A percentile compares a stretch with the other conserved stretches of the same genome.
Conservation (phyloP, 1,140 invertebrate species). For the Drosophila burlai region DNA sequence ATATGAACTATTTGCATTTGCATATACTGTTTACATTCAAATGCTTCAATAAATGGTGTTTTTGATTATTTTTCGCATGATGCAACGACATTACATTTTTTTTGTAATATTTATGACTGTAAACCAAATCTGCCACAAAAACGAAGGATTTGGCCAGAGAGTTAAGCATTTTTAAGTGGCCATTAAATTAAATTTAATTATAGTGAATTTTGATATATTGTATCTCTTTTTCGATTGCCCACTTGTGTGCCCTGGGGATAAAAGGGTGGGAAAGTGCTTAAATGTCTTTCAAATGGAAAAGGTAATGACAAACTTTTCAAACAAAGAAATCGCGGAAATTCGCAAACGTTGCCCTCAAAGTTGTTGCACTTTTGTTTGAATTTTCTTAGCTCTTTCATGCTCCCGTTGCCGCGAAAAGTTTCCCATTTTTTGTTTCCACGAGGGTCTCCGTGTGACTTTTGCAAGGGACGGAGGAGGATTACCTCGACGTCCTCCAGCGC, state of each 20-base stretch:
- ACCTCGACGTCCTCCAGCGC: conserved; percentile 20
- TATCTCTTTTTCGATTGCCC: conserved; percentile 1
- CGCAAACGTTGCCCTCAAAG: conserved; percentile 51
- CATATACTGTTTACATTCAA: conserved; percentile 15
- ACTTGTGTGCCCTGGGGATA: conserved; percentile 2
- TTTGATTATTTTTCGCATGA: background rate
- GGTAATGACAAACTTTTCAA: conserved; percentile 32
- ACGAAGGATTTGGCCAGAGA: background rate
- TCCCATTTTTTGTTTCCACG: background rate
- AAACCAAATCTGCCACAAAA: background rate
- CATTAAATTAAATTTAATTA: conserved; percentile 35
- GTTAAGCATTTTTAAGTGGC: conserved; percentile 34
- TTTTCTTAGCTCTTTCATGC: conserved; percentile 73
- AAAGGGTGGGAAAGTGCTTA: conserved; percentile 18
- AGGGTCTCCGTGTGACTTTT: conserved; percentile 66
- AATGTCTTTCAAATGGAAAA: conserved; percentile 27
- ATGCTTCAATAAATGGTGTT: background rate
- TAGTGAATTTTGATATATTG: conserved; percentile 5
- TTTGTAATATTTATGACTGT: background rate
- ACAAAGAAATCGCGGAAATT: conserved; percentile 37
- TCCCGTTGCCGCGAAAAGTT: conserved; percentile 63
- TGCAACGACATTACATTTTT: background rate
- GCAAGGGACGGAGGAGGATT: conserved; percentile 28
- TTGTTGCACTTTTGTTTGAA: conserved; percentile 79
- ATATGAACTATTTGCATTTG: conserved; percentile 16